Conservation (phyloP, 2,113 vertebrate genomes). For the Euleptes europaea region DNA sequence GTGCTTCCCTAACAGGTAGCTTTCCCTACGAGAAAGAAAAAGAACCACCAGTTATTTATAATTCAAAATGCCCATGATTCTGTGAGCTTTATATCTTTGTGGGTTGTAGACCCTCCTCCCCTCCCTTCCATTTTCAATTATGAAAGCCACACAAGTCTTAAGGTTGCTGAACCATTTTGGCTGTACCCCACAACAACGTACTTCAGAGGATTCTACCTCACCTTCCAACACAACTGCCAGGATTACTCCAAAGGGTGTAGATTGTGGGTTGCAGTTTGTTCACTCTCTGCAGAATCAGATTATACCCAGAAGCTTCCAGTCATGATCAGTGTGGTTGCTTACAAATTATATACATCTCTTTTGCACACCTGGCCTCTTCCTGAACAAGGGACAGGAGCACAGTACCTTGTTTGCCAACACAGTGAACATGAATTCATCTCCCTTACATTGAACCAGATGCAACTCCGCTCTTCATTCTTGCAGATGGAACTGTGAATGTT, state of each 20-base stretch:
- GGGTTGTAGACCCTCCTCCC: background rate
- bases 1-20: background rate
- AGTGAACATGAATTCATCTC: slow-evolving; percentile 15
- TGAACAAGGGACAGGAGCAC: background rate
- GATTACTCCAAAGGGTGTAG: background rate
- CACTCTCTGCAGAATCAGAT: slow-evolving; percentile 35
- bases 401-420: background rate
- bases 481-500: slow-evolving; percentile 9
- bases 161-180: background rate
- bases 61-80: background rate
- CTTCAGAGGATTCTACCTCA: background rate
- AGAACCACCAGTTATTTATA: background rate
- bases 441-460: background rate
- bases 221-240: background rate
- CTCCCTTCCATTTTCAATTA: background rate
- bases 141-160: slow-evolving; percentile 56
- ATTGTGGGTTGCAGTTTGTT: background rate
- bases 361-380: background rate
- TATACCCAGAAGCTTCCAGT: background rate
- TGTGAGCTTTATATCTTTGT: background rate
- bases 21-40: background rate
- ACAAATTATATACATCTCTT: background rate
- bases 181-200: background rate
- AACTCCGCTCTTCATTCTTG: background rate
- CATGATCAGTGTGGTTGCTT: background rate